Evolutionary conservation across 2,113 vertebrate genomes (phyloP).

Genomic region (Lates calcarifer): DNA sequence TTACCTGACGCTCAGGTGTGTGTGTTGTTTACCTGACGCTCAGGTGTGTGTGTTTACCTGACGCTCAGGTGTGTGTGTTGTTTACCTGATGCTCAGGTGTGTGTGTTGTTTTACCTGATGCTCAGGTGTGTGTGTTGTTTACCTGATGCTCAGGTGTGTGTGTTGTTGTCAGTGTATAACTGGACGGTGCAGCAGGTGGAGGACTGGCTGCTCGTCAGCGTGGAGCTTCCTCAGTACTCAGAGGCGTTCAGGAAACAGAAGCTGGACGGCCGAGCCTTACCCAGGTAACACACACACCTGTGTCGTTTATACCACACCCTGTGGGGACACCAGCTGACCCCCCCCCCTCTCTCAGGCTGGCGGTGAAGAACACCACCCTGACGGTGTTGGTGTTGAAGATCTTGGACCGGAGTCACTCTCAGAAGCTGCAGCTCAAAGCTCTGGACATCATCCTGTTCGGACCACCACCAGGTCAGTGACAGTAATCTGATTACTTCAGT

Average conservation of each 20-base stretch:
- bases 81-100: too few relatives aligned
- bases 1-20: too few relatives aligned
- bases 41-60: too few relatives aligned
- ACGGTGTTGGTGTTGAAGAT: conserved; percentile 89
- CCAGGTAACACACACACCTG: conserved; percentile 84
- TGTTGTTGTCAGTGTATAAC: conserved; percentile 88
- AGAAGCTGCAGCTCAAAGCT: conserved; percentile 96
- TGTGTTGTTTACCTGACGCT: too few relatives aligned
- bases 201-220: conserved; percentile 89
- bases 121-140: background rate
- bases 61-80: too few relatives aligned
- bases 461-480: conserved; percentile 90
- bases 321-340: too few relatives aligned
- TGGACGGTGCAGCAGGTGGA: conserved; percentile 92
- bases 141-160: conserved; percentile 21
- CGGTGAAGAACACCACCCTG: conserved; percentile 92
- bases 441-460: conserved; percentile 95
- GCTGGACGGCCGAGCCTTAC: conserved; percentile 92
- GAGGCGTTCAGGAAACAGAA: conserved; percentile 89
- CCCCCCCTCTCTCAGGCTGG: conserved; percentile 83
- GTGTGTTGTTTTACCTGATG: conserved; percentile 1
- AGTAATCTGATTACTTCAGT: too few relatives aligned
- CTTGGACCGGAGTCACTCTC: conserved; percentile 91
- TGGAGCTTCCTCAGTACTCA: conserved; percentile 93
- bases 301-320: background rate